Evolutionary conservation across 2,888 invertebrate genomes (phyloP), one percentile per base, ranked within the genome.

Genomic region (Leucania comma): DNA sequence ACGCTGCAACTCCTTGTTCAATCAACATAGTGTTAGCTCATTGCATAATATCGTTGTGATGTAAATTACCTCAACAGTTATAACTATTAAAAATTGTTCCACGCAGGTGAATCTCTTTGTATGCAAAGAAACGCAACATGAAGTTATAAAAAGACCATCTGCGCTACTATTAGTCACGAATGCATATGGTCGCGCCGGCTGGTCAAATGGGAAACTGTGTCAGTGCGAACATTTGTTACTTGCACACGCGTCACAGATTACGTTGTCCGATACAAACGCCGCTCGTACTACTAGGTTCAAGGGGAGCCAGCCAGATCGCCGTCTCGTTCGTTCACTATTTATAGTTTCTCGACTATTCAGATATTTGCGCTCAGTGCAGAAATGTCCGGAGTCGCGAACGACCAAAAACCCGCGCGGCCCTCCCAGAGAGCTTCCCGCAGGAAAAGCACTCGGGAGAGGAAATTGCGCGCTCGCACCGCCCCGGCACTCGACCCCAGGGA

Each of bases 171-270:
- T 91, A 90, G 89, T 91, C 91, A 91, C 89, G 88, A 89, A 90
- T 91, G 90, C 93, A 93, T 90, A 94, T 93, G 93, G 93, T 91
- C 90, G 90, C 92, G 91, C 90, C 89, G 91, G 90, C 92, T 93
- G 93, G 91, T 93, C 94, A 94, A 93, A 92, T 90, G 91, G 92
- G 93, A 94, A 95, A 93, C 93, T 95, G 90, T 95, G 95, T 95
- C 95, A 95, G 93, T 91, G 89, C 87, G 92, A 93, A 89, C 93
- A 94, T 94, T 95, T 94, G 93, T 90, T 91, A 90, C 83, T 84
- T 80, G 87, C 89, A 90, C 89, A 86, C 90, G 91, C 95, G 93
- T 93, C 93, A 93, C 91, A 86, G 88, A 90, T 94, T 94, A 94
- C 93, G 94, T 90, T 89, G 90, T 90, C 85, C 85, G 85, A 82